These are phyloP conservation scores for Microdon myrmicae DNA, from an alignment of 2,888 invertebrate genomes.

Conservation along the genomic window DNA sequence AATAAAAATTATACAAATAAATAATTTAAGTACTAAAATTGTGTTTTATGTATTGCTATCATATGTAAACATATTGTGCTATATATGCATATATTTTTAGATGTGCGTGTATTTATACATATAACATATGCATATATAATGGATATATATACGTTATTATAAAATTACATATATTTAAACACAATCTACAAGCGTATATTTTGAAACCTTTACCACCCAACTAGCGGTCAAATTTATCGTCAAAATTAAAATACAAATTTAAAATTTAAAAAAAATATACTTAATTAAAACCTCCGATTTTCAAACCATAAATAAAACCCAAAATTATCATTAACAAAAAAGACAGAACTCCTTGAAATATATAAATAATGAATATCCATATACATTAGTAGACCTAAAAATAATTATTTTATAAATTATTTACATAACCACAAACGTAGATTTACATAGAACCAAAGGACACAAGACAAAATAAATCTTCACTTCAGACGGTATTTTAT, in stretches of 20 bases:
- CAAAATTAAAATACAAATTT: conserved; percentile 32
- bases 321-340: background rate
- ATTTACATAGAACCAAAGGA: background rate
- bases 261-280: conserved; percentile 7
- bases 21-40: too few species aligned
- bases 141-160: too few species aligned
- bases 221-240: conserved; percentile 21
- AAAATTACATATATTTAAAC: too few species aligned
- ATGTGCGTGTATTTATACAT: too few species aligned
- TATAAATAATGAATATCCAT: conserved; percentile 13
- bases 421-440: conserved; percentile 11
- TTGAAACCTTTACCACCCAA: too few species aligned
- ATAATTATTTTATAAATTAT: conserved; percentile 1
- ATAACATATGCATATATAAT: too few species aligned
- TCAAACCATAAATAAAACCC: background rate
- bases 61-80: too few species aligned
- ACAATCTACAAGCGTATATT: too few species aligned
- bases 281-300: conserved; percentile 31
- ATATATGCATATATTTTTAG: too few species aligned
- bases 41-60: too few species aligned
- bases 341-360: background rate
- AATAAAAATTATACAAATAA: background rate
- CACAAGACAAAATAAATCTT: conserved; percentile 8
- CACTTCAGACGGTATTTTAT: conserved; percentile 14
- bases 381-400: conserved; percentile 15